Base-by-base conservation (phyloP, 2,797 vertebrate genomes). In the Sebastes ruberrimus region DNA sequence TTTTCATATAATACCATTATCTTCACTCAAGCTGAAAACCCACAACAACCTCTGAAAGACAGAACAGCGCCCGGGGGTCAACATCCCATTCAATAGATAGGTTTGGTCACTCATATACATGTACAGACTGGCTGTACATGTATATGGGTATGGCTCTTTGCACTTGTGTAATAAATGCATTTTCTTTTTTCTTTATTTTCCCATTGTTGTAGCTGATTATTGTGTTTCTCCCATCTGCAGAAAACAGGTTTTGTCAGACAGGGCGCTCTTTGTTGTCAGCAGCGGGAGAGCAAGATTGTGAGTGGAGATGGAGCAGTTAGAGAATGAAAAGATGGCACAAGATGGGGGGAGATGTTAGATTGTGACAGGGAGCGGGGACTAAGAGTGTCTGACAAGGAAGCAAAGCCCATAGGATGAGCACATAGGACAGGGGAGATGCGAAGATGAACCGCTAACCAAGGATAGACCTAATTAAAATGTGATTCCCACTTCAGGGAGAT, bases 391-490 rank as follows among this genome's bases (percentile, higher is more conserved):
- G 91, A 94, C 93, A 87, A 80, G 78, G 65, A 88, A 55, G 85
- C 83, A 81, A 91, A 91, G 83, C 93, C 92, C 86, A 88, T 87
- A 76, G 88, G 93, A 91, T 85, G 86, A 86, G 81, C 90, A 77
- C 78, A 79, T 77, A 83, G 84, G 78, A 85, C 81, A 55, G 83
- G 52, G 82, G 86, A 89, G 90, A 88, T 90, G 77, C 76, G 52
- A 71, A 88, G 79, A 90, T 89, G 87, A 93, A 86, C 88, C 63
- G 74, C 87, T 88, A 93, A 91, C 86, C 88, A 83, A 90, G 92
- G 93, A 89, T 88, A 95, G 92, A 93, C 92, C 95, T 95, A 95
- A 96, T 96, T 96, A 96, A 94, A 95, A 94, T 89, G 91, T 90
- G 87, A 93, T 91, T 93, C 90, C 92, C 87, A 91, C 92, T 90